Conservation (phyloP, 2,888 invertebrate species). For the Torymus auratus region DNA sequence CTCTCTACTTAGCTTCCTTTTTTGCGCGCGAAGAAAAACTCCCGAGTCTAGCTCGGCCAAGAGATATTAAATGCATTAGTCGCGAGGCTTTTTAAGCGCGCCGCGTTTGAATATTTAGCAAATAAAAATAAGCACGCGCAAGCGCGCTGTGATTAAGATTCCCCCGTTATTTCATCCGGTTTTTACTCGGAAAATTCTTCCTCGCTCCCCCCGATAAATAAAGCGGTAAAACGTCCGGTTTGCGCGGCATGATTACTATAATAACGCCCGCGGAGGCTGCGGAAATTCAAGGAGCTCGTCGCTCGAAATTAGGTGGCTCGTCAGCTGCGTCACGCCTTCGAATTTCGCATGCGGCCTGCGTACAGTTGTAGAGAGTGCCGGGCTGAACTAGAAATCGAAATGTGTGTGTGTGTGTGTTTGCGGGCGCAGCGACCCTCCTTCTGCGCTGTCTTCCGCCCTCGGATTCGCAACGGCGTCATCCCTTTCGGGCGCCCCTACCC, state of each 20-base stretch:
- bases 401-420: conserved; percentile 10
- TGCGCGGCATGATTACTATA: neutral
- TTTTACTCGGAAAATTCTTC: conserved; percentile 27
- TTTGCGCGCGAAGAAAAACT: conserved; percentile 44
- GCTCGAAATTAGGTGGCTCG: conserved; percentile 30
- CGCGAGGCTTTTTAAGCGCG: conserved; percentile 46
- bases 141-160: conserved; percentile 46
- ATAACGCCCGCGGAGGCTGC: neutral
- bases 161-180: conserved; percentile 41
- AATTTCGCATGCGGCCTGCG: conserved; percentile 15
- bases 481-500: conserved; percentile 67
- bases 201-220: conserved; percentile 27
- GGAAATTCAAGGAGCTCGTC: too few relatives aligned
- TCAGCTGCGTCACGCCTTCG: conserved; percentile 35
- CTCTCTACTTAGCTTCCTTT: conserved; percentile 54
- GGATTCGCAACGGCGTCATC: conserved; percentile 67
- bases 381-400: conserved; percentile 42
- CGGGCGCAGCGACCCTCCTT: conserved; percentile 23
- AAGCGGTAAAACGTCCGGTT: neutral
- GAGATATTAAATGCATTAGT: conserved; percentile 58
- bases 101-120: conserved; percentile 56
- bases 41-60: conserved; percentile 28
- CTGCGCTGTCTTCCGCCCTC: conserved; percentile 41
- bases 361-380: neutral
- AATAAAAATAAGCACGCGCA: conserved; percentile 50